Evolutionary conservation across 2,113 vertebrate species (phyloP).

Genomic region (Cebus imitator): DNA sequence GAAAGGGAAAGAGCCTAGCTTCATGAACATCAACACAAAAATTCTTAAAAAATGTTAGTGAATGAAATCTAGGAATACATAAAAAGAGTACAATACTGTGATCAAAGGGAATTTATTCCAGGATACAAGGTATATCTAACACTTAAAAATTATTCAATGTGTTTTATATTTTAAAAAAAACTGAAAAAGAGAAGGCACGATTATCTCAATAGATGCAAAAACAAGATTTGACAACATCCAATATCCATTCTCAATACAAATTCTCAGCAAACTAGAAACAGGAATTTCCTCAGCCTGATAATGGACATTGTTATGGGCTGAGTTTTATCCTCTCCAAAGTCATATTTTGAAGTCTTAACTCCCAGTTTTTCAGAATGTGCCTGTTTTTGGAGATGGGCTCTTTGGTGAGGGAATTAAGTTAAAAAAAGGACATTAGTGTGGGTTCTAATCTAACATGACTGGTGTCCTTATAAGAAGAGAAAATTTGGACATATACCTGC

Average conservation of each 20-base stretch:
- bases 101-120: not conserved
- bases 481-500: not conserved
- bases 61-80: not conserved
- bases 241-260: not conserved
- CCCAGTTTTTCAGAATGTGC: not conserved
- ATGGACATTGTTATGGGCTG: not conserved
- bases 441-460: not conserved
- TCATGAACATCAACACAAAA: not conserved
- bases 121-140: not conserved
- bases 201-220: not conserved
- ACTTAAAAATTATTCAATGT: not conserved
- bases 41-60: not conserved
- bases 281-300: not conserved
- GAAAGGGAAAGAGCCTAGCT: not conserved
- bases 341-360: not conserved
- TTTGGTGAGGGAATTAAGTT: not conserved
- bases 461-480: not conserved
- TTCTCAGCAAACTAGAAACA: not conserved
- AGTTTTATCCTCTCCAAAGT: not conserved
- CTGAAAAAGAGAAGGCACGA: not conserved
- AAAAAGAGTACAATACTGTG: not conserved
- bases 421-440: not conserved
- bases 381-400: not conserved
- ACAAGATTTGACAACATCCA: not conserved
- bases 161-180: not conserved